Evolutionary conservation across 1,140 invertebrate genomes (phyloP), one percentile per base, ranked within the genome.

Genomic region (Drosophila erecta): DNA sequence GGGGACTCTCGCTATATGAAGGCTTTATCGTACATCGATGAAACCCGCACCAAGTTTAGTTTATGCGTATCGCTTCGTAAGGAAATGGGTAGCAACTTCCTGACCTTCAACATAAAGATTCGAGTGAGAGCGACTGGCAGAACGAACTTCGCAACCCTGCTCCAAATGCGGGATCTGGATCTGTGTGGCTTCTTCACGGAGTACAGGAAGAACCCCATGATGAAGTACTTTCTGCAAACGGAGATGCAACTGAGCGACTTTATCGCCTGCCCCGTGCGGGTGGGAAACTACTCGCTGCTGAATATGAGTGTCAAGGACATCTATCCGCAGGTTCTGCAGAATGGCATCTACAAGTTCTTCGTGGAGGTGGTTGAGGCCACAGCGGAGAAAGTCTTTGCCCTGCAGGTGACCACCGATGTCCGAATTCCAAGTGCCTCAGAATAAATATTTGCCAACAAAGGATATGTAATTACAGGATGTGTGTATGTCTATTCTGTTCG

Each of bases 341-440:
- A 51, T 7, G 84, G 84, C 14, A 62, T n/a, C 17, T 87, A 89
- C 41, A 87, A 89, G 55, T 87, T 80, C 46, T 87, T 83, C 40
- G 53, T 58, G 7, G 84, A 87, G 47, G 65, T 87, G 5, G 58
- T 83, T 17, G 76, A 87, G 51, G 67, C 53, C 4, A 83, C 69
- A 1, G 76, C 84, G 0, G 84, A 87, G 43, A 87, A 87, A 47
- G 58, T 87, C 22, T 89, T 87, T 22, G 76, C 84, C 47, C 30
- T 87, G 54, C 84, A 89, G 61, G 76, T 87, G 72, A 89, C 43
- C 41, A 71, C 65, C 12, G 66, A 70, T 22, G 46, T 75, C 24
- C 56, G 17, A n/a, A 22, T 55, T 7, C 51, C 50, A 47, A 60
- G 11, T 47, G 20, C 20, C 11, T 8, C 33, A 24, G 38, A 61